phyloP scores from a whole-genome alignment of 1,140 invertebrate genomes.

The Drosophila paulistorum region DNA sequence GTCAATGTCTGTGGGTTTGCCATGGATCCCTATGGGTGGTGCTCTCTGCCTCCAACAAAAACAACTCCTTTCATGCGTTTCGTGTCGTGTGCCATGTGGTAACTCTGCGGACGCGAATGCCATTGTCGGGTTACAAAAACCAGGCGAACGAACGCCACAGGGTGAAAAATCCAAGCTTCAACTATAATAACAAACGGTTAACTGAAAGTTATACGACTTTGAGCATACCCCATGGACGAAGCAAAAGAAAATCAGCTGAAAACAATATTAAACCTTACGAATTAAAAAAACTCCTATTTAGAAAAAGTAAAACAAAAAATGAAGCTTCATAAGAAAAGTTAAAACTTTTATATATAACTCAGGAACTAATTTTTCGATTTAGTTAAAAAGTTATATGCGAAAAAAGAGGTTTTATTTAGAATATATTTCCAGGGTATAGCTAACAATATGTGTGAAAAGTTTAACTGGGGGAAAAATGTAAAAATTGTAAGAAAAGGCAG shows the following conservation, averaged over 20 bases:
- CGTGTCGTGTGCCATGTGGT: conserved; percentile 50
- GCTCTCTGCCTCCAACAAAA: conserved; percentile 9
- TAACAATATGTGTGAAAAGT: conserved; percentile 73
- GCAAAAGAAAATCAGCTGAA: too few relatives aligned
- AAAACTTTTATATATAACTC: too few relatives aligned
- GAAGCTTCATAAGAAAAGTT: too few relatives aligned
- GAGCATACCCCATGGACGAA: not conserved
- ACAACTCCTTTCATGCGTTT: conserved; percentile 45
- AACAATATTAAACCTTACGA: too few relatives aligned
- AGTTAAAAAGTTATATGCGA: not conserved
- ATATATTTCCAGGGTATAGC: conserved; percentile 45
- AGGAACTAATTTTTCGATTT: not conserved
- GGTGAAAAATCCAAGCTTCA: conserved; percentile 21
- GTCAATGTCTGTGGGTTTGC: conserved; percentile 15
- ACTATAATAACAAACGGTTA: conserved; percentile 29
- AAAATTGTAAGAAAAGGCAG: conserved; percentile 34
- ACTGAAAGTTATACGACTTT: not conserved
- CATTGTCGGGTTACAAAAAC: conserved; percentile 10
- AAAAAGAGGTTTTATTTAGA: not conserved
- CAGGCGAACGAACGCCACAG: conserved; percentile 7
- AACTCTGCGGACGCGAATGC: conserved; percentile 57
- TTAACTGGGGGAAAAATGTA: conserved; percentile 52
- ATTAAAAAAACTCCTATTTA: too few relatives aligned
- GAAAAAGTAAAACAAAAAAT: too few relatives aligned
- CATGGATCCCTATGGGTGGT: conserved; percentile 26